Evolutionary conservation across 2,797 vertebrate genomes (phyloP).

Genomic region (Molossus molossus): DNA sequence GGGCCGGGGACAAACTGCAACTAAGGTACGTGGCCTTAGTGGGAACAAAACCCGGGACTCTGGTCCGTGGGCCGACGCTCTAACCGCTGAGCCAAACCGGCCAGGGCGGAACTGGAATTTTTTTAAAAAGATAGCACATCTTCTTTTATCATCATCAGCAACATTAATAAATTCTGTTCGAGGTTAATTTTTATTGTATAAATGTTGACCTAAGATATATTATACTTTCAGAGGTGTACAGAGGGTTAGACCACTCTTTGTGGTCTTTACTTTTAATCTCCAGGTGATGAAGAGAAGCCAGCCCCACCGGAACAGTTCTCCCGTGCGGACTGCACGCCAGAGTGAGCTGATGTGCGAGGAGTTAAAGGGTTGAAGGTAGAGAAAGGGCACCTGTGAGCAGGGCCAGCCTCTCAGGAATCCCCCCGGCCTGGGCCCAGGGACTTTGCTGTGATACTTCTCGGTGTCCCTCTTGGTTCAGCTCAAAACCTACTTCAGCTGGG

Average conservation of each 20-base stretch:
- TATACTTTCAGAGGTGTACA: background rate
- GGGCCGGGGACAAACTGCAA: too few relatives aligned
- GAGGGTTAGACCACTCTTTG: background rate
- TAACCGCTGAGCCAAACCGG: too few relatives aligned
- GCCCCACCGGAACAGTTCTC: background rate
- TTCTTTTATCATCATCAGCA: background rate
- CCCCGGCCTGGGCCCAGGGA: background rate
- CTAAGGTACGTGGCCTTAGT: too few relatives aligned
- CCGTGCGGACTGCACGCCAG: background rate
- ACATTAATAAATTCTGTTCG: slow-evolving; percentile 5
- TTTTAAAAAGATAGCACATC: background rate
- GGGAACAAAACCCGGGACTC: too few relatives aligned
- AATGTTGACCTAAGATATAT: background rate
- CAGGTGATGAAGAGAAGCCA: background rate
- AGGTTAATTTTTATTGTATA: slow-evolving; percentile 20
- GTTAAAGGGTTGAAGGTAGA: background rate
- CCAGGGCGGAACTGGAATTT: too few relatives aligned
- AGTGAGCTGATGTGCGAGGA: background rate
- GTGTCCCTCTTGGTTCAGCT: background rate
- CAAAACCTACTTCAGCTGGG: background rate
- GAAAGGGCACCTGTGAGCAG: background rate
- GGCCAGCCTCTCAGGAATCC: background rate
- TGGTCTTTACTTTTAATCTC: background rate
- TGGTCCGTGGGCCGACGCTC: too few relatives aligned
- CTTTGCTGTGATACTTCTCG: background rate